Conservation (phyloP, 2,888 invertebrate genomes). For the Apodemia hepburni region DNA sequence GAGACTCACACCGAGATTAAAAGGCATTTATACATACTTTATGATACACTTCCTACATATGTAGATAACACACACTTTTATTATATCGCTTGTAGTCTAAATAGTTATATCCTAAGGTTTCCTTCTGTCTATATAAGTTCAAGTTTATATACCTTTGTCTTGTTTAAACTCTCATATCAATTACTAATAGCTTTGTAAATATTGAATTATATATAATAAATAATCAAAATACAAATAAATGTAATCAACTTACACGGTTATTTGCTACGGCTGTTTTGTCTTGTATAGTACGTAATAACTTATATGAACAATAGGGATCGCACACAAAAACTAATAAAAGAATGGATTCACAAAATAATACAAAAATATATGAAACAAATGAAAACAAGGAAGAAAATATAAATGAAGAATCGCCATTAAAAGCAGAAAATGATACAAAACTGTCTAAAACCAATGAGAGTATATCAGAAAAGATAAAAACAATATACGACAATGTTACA, state of each 20-base stretch:
- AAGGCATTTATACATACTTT: too few species aligned
- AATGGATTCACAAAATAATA: constrained; percentile 23
- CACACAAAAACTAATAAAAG: background rate
- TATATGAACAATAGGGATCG: background rate
- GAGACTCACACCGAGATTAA: too few species aligned
- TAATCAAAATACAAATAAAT: constrained; percentile 37
- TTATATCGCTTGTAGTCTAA: background rate
- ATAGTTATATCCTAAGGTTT: background rate
- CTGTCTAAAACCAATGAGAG: background rate
- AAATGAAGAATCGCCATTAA: constrained; percentile 48
- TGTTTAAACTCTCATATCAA: constrained; percentile 41
- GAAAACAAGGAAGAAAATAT: constrained; percentile 35
- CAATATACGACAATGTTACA: constrained; percentile 79
- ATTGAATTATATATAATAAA: constrained; percentile 41
- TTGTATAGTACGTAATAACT: background rate
- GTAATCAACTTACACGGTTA: constrained; percentile 22
- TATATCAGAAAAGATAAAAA: constrained; percentile 47
- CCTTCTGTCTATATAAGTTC: background rate
- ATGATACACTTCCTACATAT: background rate
- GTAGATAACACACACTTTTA: background rate
- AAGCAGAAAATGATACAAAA: constrained; percentile 35
- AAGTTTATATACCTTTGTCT: constrained; percentile 13
- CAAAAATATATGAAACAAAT: constrained; percentile 31
- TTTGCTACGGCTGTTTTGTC: background rate
- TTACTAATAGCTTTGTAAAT: constrained; percentile 43